These are phyloP conservation scores for Prosapia bicincta DNA, from an alignment of 2,888 invertebrate genomes.

Conservation along the genomic window DNA sequence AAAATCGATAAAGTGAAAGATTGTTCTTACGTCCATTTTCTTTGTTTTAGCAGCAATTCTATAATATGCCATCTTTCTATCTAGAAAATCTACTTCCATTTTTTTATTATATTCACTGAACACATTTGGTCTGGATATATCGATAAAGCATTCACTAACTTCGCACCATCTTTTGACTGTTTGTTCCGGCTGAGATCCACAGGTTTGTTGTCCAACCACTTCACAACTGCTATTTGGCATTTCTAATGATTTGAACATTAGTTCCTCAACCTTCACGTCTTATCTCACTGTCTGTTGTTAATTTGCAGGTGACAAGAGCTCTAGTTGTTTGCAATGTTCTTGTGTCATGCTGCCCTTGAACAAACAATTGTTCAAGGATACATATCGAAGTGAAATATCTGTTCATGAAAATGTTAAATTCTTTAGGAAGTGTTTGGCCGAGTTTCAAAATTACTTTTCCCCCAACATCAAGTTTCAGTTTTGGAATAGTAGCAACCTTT, in stretches of 20 bases:
- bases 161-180: background rate
- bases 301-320: no score
- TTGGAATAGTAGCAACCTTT: no score
- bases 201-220: slow-evolving; percentile 7
- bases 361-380: no score
- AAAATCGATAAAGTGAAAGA: slow-evolving; percentile 19
- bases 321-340: no score
- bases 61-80: slow-evolving; percentile 18
- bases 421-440: no score
- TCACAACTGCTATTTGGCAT: slow-evolving; percentile 7
- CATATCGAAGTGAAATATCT: no score
- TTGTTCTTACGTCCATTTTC: slow-evolving; percentile 8
- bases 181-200: background rate
- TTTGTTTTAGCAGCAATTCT: slow-evolving; percentile 18
- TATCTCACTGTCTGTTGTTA: no score
- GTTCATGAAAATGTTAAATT: no score
- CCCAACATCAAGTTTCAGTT: no score
- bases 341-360: no score
- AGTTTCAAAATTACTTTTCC: no score
- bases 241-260: background rate
- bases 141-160: background rate
- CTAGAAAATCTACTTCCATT: slow-evolving; percentile 17
- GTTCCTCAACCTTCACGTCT: slow-evolving; percentile 9
- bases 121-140: slow-evolving; percentile 3
- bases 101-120: slow-evolving; percentile 11